phyloP scores from a whole-genome alignment of 1,140 invertebrate genomes.

The Nylanderia fulva region DNA sequence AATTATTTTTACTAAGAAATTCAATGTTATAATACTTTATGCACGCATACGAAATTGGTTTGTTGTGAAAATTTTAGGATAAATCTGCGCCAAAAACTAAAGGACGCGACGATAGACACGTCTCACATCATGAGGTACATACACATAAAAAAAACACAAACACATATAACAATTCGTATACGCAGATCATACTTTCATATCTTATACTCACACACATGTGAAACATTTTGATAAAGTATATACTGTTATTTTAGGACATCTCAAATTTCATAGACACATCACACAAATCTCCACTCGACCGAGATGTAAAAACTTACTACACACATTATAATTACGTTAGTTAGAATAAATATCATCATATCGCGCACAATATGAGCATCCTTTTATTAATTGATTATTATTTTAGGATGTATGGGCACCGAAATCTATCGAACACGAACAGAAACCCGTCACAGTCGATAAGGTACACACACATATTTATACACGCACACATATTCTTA shows the following conservation, averaged over 20 bases:
- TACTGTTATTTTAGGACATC: constrained; percentile 34
- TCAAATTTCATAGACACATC: background rate
- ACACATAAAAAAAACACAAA: background rate
- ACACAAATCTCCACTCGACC: constrained; percentile 18
- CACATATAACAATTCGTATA: background rate
- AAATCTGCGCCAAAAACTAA: constrained; percentile 3
- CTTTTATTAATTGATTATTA: constrained; percentile 35
- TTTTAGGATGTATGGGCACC: constrained; percentile 60
- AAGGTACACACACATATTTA: constrained; percentile 32
- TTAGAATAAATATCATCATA: background rate
- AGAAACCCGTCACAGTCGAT: constrained; percentile 19
- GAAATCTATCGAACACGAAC: background rate
- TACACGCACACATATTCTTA: background rate
- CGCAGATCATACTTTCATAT: background rate
- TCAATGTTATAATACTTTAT: background rate
- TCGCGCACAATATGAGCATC: background rate
- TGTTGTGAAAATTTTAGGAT: constrained; percentile 31
- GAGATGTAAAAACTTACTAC: constrained; percentile 52
- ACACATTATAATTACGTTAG: constrained; percentile 55
- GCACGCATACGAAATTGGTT: background rate
- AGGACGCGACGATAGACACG: constrained; percentile 4
- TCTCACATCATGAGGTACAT: constrained; percentile 32
- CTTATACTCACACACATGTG: background rate
- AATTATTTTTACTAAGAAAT: background rate
- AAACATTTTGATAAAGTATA: background rate